Conservation (phyloP, 2,797 vertebrate genomes). For the Telmatherina bonti region DNA sequence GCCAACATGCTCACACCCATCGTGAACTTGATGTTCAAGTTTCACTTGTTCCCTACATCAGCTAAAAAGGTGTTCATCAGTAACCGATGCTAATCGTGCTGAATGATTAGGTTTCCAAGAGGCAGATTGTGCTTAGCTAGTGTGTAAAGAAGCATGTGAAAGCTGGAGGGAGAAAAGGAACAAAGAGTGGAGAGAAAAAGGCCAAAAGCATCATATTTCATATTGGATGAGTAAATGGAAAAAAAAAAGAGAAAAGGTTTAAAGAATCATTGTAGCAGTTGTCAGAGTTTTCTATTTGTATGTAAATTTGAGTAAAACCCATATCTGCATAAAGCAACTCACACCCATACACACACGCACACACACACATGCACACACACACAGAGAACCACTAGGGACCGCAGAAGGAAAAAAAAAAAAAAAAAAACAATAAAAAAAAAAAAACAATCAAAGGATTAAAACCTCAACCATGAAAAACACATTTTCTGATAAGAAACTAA, state of each 20-base stretch:
- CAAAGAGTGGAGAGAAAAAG: neutral
- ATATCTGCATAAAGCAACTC: constrained; percentile 44
- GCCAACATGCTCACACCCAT: constrained; percentile 21
- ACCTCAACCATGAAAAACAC: neutral
- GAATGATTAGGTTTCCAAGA: constrained; percentile 17
- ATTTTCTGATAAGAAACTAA: constrained; percentile 23
- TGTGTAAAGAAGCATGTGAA: constrained; percentile 11
- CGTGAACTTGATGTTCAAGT: constrained; percentile 53
- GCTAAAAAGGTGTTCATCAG: constrained; percentile 1
- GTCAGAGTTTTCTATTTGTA: constrained; percentile 61
- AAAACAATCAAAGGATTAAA: constrained; percentile 25
- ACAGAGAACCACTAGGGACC: constrained; percentile 8
- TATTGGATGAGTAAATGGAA: constrained; percentile 33
- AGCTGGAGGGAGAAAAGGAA: constrained; percentile 4
- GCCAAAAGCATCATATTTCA: constrained; percentile 43
- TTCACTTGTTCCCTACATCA: constrained; percentile 23
- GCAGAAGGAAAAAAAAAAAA: neutral
- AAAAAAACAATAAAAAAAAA: neutral
- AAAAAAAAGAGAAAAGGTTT: constrained; percentile 23
- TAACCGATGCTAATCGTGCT: constrained; percentile 21
- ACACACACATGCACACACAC: constrained; percentile 8
- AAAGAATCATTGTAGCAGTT: constrained; percentile 35
- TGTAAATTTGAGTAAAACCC: constrained; percentile 52
- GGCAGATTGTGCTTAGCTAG: neutral
- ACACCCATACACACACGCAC: constrained; percentile 6